These are phyloP conservation scores for Odontophorus gujanensis DNA, from an alignment of 2,113 vertebrate species.

Conservation along the genomic window DNA sequence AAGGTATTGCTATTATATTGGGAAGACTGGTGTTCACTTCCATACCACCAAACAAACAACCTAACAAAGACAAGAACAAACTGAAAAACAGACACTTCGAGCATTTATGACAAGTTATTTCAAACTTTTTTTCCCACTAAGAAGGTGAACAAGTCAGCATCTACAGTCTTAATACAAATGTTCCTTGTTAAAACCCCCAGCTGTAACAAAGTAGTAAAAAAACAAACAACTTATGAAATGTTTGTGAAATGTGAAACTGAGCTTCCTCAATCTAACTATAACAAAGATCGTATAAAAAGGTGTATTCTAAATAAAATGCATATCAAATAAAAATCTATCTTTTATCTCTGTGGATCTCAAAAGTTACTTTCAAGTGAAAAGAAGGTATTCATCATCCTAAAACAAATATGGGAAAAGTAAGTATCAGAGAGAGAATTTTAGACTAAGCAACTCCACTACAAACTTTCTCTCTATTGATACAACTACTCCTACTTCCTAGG, in stretches of 20 bases:
- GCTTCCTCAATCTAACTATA: too few relatives aligned
- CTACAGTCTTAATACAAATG: not conserved
- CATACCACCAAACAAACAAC: not conserved
- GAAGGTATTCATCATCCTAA: not conserved
- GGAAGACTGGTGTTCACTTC: not conserved
- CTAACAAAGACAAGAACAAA: not conserved
- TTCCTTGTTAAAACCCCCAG: not conserved
- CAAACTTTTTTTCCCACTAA: not conserved
- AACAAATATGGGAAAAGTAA: not conserved
- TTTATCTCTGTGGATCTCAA: not conserved
- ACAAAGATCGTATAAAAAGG: too few relatives aligned
- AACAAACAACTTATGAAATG: not conserved
- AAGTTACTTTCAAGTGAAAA: not conserved
- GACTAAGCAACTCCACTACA: not conserved
- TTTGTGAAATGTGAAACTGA: too few relatives aligned
- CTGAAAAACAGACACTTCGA: not conserved
- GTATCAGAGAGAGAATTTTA: not conserved
- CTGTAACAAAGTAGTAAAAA: not conserved
- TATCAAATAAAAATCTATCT: not conserved
- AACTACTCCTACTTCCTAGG: not conserved
- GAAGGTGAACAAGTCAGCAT: not conserved
- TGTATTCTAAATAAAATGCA: too few relatives aligned
- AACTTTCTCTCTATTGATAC: not conserved
- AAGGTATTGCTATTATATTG: not conserved
- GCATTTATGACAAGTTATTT: not conserved